Base-by-base conservation (phyloP, 2,113 vertebrate species). In the Desmodus rotundus region DNA sequence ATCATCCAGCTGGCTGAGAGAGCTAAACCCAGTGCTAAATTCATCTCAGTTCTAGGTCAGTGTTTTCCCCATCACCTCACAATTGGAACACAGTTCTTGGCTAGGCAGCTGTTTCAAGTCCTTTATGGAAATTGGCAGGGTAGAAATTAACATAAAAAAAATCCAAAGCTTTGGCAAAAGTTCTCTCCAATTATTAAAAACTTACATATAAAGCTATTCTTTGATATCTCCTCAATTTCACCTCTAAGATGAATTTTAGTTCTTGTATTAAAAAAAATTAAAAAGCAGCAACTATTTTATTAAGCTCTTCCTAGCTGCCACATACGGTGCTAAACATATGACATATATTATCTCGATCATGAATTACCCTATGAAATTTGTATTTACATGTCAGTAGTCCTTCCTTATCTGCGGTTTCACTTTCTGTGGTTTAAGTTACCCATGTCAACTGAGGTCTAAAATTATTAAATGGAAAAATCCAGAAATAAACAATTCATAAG, bases 121-220 rank as follows among this genome's bases (percentile, higher is more conserved):
- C 68, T 83, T 94, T 89, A 76, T 67, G 85, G 58, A 83, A 86
- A 89, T 11, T 52, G 81, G n/a, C 38, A 92, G 28, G 68, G 61
- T 47, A 50, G 72, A 87, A 92, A 87, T 83, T 52, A 73, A 61
- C 84, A 80, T 7, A 96, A 87, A 54, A 33, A 88, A 74, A 76
- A 36, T 76, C 73, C 47, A 78, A 88, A 87, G 87, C 38, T 76
- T 22, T 92, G 80, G n/a, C 78, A 86, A 95, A 92, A 77, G 61
- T 76, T 33, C 54, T 58, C 83, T 67, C 12, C 28, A 95, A 74
- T 65, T 88, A 83, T 81, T 89, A 96, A 65, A 73, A 96, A 94
- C 33, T 74, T 83, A 83, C 4, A 78, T 61, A 65, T 26, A 78
- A 54, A 56, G 58, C 70, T 91, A 84, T 81, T 88, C 33, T 95